Percentiles rank a stretch among this genome's conserved stretches.
These are phyloP conservation scores for Actenoides hombroni DNA, from an alignment of 2,113 vertebrate species.

Conservation along the genomic window DNA sequence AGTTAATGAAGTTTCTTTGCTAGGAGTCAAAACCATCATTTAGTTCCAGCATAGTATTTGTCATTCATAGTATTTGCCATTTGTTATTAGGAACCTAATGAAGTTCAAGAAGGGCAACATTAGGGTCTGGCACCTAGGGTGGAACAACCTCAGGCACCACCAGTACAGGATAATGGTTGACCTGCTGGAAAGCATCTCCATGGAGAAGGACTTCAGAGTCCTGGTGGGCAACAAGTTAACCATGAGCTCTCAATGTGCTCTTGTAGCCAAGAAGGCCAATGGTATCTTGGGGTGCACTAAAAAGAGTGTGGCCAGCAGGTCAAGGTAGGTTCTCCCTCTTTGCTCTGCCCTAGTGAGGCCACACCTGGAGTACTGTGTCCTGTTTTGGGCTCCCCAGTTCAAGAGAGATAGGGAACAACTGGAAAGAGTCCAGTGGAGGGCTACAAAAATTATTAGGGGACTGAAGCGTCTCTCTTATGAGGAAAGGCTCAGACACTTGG, in stretches of 20 bases:
- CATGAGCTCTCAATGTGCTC: background rate
- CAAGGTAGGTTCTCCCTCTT: no score
- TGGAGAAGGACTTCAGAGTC: background rate
- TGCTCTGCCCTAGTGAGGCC: no score
- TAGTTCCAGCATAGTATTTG: background rate
- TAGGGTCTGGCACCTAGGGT: background rate
- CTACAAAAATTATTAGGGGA: background rate
- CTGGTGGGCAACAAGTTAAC: no score
- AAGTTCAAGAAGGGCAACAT: background rate
- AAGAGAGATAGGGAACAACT: background rate
- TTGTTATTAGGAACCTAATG: background rate
- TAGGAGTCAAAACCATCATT: background rate
- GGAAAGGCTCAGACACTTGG: no score
- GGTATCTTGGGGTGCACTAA: no score
- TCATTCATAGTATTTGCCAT: background rate
- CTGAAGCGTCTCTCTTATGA: background rate
- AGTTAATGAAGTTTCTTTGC: background rate
- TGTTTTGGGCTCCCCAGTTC: background rate
- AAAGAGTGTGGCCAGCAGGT: no score
- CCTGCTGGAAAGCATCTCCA: background rate
- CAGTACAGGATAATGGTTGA: background rate
- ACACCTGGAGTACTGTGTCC: background rate
- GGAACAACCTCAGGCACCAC: background rate
- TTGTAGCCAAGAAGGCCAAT: background rate
- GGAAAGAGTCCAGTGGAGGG: background rate